phyloP scores from a whole-genome alignment of 1,140 invertebrate species.

The Coboldia fuscipes region DNA sequence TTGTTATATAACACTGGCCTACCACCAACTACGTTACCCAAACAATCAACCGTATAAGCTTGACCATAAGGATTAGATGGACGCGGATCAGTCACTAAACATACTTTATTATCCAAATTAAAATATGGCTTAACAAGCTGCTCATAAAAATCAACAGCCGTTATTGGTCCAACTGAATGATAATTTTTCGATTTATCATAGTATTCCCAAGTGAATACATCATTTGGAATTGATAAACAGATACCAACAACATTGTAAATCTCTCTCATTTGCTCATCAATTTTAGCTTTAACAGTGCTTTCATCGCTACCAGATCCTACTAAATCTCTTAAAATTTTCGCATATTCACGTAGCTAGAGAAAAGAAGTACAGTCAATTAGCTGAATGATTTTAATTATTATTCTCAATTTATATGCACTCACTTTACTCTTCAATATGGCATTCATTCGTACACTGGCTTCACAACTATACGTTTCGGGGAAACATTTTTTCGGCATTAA shows the following conservation, averaged over 20 bases:
- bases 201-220: slow-evolving; percentile 67
- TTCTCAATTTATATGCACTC: slow-evolving; percentile 6
- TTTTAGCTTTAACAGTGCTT: slow-evolving; percentile 26
- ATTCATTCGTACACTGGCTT: slow-evolving; percentile 51
- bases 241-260: slow-evolving; percentile 70
- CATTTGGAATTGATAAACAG: slow-evolving; percentile 54
- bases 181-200: slow-evolving; percentile 71
- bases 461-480: slow-evolving; percentile 58
- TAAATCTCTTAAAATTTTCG: slow-evolving; percentile 41
- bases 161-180: slow-evolving; percentile 49
- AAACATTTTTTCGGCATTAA: slow-evolving; percentile 73
- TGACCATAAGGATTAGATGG: slow-evolving; percentile 49
- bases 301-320: slow-evolving; percentile 24
- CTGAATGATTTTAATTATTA: slow-evolving; percentile 2
- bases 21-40: slow-evolving; percentile 69
- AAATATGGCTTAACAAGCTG: slow-evolving; percentile 54
- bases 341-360: slow-evolving; percentile 53
- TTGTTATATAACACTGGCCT: slow-evolving; percentile 65
- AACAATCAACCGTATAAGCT: slow-evolving; percentile 67
- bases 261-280: slow-evolving; percentile 43
- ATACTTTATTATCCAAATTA: slow-evolving; percentile 71
- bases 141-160: slow-evolving; percentile 61
- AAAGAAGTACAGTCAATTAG: not conserved
- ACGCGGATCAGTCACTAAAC: slow-evolving; percentile 67
- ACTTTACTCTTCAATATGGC: slow-evolving; percentile 61